phyloP scores from a whole-genome alignment of 2,113 vertebrate species.

The Clupea harengus region DNA sequence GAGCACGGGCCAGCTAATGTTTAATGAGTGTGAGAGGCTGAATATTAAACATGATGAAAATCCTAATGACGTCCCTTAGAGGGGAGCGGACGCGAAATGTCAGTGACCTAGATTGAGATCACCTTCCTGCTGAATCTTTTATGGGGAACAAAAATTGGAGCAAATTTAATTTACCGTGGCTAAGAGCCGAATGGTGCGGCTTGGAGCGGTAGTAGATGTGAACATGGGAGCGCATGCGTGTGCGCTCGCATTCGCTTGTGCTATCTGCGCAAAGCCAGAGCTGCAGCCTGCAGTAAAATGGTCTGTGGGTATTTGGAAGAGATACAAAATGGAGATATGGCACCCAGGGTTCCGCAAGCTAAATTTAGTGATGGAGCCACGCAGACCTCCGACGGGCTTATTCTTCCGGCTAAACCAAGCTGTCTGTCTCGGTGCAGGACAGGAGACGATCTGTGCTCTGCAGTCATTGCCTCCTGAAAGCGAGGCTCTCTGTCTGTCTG shows the following conservation, averaged over 20 bases:
- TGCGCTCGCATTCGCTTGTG: neutral
- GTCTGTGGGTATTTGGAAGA: neutral
- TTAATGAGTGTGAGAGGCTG: conserved; percentile 48
- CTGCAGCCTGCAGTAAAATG: neutral
- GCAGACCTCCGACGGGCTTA: neutral
- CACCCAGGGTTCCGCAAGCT: neutral
- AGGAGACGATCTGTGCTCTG: neutral
- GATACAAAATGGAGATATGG: neutral
- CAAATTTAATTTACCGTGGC: conserved; percentile 57
- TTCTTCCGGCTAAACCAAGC: neutral
- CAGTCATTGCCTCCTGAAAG: neutral
- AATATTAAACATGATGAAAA: conserved; percentile 58
- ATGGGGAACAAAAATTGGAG: conserved; percentile 57
- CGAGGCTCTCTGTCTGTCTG: neutral
- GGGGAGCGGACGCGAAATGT: conserved; percentile 49
- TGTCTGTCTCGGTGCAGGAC: neutral
- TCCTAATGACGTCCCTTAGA: conserved; percentile 53
- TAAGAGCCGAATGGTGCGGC: conserved; percentile 35
- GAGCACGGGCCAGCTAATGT: conserved; percentile 24
- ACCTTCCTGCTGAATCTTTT: conserved; percentile 58
- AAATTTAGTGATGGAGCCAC: neutral
- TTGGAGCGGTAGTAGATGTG: conserved; percentile 23
- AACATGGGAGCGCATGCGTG: neutral
- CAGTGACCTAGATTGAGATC: conserved; percentile 58
- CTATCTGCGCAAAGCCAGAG: neutral